A percentile compares a stretch with the other conserved stretches of the same genome.
Evolutionary conservation across 64 coral and sea anemone genomes (phyloP).

Genomic region (Catalaphyllia jardinei): DNA sequence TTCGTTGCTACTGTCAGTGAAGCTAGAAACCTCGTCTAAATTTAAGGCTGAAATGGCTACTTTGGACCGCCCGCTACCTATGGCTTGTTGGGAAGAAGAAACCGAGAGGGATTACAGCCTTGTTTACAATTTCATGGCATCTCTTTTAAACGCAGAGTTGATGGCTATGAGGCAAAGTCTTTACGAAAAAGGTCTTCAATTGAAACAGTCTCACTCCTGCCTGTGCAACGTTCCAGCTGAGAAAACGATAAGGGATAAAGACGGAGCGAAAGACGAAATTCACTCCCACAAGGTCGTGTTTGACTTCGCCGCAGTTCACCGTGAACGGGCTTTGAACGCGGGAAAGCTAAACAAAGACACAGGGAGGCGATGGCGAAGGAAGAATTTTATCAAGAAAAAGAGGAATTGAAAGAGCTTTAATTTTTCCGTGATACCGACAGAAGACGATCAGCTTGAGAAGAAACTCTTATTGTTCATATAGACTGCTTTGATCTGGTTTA

Average conservation of each 20-base stretch:
- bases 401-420: neutral
- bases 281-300: conserved; percentile 34
- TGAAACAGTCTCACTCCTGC: neutral
- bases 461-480: neutral
- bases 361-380: conserved; percentile 61
- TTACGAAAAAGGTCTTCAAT: conserved; percentile 25
- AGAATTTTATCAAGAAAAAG: conserved; percentile 28
- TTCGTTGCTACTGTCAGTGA: neutral
- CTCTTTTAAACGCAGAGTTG: conserved; percentile 25
- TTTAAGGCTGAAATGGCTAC: neutral
- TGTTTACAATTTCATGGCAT: conserved; percentile 15
- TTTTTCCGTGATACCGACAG: too few species aligned
- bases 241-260: neutral
- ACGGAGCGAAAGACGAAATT: neutral
- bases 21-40: neutral
- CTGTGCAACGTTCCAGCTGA: neutral
- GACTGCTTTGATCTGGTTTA: conserved; percentile 7
- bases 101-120: conserved; percentile 5
- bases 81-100: conserved; percentile 30
- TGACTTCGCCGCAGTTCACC: conserved; percentile 65
- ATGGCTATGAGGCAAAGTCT: neutral
- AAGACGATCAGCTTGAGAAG: neutral
- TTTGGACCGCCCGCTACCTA: conserved; percentile 19
- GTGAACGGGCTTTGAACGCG: conserved; percentile 64
- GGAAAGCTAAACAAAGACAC: conserved; percentile 57